Evolutionary conservation across 92 coral and sea anemone species (phyloP).

Genomic region (Epizoanthus scotinus): DNA sequence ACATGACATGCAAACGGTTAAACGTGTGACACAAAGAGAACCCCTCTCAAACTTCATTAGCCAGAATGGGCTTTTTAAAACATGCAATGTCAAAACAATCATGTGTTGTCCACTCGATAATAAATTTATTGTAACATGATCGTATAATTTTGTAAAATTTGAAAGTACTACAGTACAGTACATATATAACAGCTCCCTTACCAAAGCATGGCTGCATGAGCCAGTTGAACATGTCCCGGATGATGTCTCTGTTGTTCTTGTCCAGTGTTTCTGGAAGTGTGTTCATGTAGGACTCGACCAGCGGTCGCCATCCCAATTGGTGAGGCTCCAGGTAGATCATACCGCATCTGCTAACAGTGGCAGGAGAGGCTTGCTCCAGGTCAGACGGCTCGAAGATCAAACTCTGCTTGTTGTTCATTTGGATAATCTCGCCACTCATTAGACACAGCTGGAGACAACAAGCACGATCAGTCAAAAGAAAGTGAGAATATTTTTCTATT

Average conservation of each 20-base stretch:
- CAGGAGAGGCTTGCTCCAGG: slow-evolving; percentile 98
- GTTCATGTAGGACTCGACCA: slow-evolving; percentile 98
- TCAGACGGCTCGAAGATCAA: slow-evolving; percentile 97
- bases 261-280: slow-evolving; percentile 76
- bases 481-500: not conserved
- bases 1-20: too few species aligned
- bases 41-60: too few species aligned
- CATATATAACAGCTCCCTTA: slow-evolving; percentile 30
- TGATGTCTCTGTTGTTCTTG: slow-evolving; percentile 83
- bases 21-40: too few species aligned
- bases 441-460: slow-evolving; percentile 69
- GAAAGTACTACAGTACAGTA: too few species aligned
- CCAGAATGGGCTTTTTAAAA: too few species aligned
- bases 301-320: slow-evolving; percentile 98
- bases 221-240: slow-evolving; percentile 85
- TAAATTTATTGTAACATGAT: too few species aligned
- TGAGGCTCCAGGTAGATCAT: slow-evolving; percentile 98
- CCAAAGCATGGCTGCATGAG: slow-evolving; percentile 91
- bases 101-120: too few species aligned
- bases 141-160: too few species aligned
- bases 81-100: too few species aligned
- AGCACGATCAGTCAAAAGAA: not conserved
- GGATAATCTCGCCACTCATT: slow-evolving; percentile 99
- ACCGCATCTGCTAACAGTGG: slow-evolving; percentile 98
- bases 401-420: slow-evolving; percentile 94